Evolutionary conservation across 2,888 invertebrate species (phyloP).

Genomic region (Synergus gifuensis): DNA sequence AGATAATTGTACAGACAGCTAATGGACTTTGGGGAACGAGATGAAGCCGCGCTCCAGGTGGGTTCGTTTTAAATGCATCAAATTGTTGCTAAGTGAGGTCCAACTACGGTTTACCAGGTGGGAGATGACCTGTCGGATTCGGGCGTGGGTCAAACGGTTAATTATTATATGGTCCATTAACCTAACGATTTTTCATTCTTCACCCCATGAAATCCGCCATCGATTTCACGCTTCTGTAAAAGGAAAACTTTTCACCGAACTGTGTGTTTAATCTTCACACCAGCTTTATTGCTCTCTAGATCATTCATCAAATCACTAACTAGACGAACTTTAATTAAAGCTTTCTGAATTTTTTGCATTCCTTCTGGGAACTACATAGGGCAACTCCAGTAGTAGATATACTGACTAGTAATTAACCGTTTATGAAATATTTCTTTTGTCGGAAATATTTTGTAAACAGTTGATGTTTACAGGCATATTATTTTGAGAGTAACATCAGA

Average conservation of each 20-base stretch:
- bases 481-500: not conserved
- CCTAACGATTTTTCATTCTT: slow-evolving; percentile 62
- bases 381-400: too few species aligned
- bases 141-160: slow-evolving; percentile 62
- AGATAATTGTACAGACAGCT: slow-evolving; percentile 66
- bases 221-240: slow-evolving; percentile 22
- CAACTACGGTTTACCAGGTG: slow-evolving; percentile 53
- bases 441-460: not conserved
- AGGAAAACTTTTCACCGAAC: not conserved
- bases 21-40: slow-evolving; percentile 65
- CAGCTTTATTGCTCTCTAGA: not conserved
- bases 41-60: slow-evolving; percentile 67
- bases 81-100: slow-evolving; percentile 66
- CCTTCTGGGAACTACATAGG: not conserved
- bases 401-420: too few species aligned
- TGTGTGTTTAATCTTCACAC: slow-evolving; percentile 10
- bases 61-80: slow-evolving; percentile 66
- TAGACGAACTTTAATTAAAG: not conserved
- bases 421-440: too few species aligned
- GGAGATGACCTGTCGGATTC: slow-evolving; percentile 54
- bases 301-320: slow-evolving; percentile 10
- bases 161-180: slow-evolving; percentile 68
- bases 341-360: not conserved
- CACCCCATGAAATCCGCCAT: slow-evolving; percentile 15
- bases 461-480: not conserved